Conservation (phyloP, 2,113 vertebrate genomes). For the Excalfactoria chinensis region DNA sequence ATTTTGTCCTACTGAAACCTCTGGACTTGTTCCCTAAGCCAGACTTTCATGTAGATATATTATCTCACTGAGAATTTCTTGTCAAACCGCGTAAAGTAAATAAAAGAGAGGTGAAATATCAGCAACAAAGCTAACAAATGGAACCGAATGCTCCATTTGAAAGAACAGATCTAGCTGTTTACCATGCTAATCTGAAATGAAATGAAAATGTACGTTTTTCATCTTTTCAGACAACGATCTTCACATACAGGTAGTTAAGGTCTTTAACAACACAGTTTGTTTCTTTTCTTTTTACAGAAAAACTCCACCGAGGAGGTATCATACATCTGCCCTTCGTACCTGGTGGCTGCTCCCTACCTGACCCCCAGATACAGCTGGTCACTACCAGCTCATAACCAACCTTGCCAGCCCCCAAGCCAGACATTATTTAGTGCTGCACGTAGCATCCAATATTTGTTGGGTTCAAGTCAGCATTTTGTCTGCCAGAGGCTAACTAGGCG, state of each 20-base stretch:
- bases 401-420: background rate
- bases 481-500: background rate
- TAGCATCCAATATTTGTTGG: background rate
- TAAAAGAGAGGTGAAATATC: slow-evolving; percentile 79
- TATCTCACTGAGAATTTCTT: slow-evolving; percentile 80
- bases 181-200: slow-evolving; percentile 76
- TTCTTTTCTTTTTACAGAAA: background rate
- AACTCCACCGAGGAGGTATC: background rate
- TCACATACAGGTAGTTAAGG: slow-evolving; percentile 74
- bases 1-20: slow-evolving; percentile 70
- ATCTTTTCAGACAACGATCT: slow-evolving; percentile 76
- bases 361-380: background rate
- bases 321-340: background rate
- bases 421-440: accelerated
- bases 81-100: slow-evolving; percentile 83
- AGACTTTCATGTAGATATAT: slow-evolving; percentile 76
- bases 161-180: slow-evolving; percentile 79
- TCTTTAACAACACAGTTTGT: slow-evolving; percentile 39
- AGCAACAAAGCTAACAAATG: slow-evolving; percentile 81
- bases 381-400: background rate
- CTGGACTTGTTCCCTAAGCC: slow-evolving; percentile 68
- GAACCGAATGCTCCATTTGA: slow-evolving; percentile 70
- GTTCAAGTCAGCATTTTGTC: background rate
- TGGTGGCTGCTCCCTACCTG: background rate
- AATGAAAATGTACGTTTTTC: slow-evolving; percentile 82